These are phyloP conservation scores for Pangasius krempfi DNA, from an alignment of 2,797 vertebrate genomes.

Conservation along the genomic window DNA sequence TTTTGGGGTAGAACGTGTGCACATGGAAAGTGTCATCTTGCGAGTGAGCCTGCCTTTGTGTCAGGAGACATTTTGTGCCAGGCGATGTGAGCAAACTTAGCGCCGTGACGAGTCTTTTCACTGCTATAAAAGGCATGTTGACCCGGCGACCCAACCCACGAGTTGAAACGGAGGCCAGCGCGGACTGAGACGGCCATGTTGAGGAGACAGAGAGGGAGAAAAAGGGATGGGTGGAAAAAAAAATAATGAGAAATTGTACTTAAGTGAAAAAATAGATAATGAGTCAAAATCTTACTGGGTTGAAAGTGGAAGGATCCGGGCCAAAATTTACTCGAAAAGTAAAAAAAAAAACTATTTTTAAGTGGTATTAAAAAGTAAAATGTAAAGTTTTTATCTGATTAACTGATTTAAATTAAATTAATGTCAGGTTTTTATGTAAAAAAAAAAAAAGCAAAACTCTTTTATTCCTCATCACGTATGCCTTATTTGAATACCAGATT, in stretches of 20 bases:
- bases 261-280: background rate
- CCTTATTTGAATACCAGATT: too few relatives aligned
- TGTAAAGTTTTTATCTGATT: background rate
- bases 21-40: conserved; percentile 64
- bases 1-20: conserved; percentile 60
- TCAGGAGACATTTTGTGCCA: conserved; percentile 69
- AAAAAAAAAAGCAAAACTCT: background rate
- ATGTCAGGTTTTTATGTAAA: background rate
- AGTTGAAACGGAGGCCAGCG: conserved; percentile 74
- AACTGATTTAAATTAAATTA: background rate
- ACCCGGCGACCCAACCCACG: conserved; percentile 59
- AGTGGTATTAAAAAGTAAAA: background rate
- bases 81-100: conserved; percentile 60
- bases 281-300: background rate
- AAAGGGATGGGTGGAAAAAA: background rate
- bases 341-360: background rate
- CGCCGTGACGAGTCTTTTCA: conserved; percentile 66
- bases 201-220: background rate
- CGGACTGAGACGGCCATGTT: conserved; percentile 2
- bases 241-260: background rate
- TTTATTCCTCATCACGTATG: too few relatives aligned
- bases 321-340: background rate
- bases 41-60: conserved; percentile 66
- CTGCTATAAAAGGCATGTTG: conserved; percentile 66
- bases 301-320: background rate